Base-by-base conservation (phyloP, 2,113 vertebrate species). In the Potamarius usumacintae region DNA sequence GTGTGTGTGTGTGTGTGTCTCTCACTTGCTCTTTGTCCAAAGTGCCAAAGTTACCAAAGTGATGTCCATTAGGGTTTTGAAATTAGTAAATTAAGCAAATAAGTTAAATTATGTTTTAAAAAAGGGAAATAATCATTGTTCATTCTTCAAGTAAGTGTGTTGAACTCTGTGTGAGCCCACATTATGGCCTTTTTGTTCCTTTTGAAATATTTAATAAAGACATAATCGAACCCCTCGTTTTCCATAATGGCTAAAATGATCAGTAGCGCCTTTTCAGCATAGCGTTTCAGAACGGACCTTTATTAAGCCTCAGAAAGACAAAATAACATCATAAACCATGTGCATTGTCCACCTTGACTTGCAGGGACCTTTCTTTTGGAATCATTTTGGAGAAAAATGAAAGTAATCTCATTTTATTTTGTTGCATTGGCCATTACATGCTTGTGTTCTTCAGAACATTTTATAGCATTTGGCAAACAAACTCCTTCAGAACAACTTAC, bases 191-290 rank as follows among this genome's bases (percentile, higher is more conserved):
- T 77, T 77, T 53, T n/a, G 22, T 53, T 27, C 7, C 52, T 27
- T 27, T 79, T 2, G 14, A 55, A 79, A 79, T 79, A 79, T 79
- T 79, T 79, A 55, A 78, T 78, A 55, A 55, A 42, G 77, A 27
- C 52, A 78, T 55, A 79, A 79, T 79, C 27, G 34, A 79, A 27
- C 14, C 50, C 42, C 7, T 14, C 7, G 1, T 20, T 72, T 69
- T 42, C 42, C 6, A 72, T 72, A 72, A 42, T 20, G 5, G 72
- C 0, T 48, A 48, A 20, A 74, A 74, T 50, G 12, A 50, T 20
- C 6, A 76, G 72, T 76, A 52, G 48, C 25, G 48, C 20, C 72
- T 76, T 42, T 76, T 50, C 4, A 12, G 27, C 48, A 42, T 20
- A 48, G 71, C 20, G 6, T 22, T 76, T 76, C 42, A 22, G 11